phyloP scores from a whole-genome alignment of 2,888 invertebrate genomes.

The Chelonus formosanus region DNA sequence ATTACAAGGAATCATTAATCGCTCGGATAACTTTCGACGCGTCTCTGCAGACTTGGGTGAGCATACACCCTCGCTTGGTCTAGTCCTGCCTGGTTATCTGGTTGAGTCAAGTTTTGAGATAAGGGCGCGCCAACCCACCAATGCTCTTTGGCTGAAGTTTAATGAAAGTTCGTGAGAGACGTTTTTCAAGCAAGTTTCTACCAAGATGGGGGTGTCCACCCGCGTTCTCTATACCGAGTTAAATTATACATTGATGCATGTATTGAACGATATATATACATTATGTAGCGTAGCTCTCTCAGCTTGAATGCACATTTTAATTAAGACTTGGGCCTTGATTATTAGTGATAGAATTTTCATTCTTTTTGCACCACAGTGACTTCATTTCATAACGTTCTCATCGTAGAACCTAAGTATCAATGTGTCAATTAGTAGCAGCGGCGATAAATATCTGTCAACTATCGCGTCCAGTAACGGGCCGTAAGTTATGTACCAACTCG shows the following conservation, averaged over 20 bases:
- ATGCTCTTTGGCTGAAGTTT: conserved; percentile 42
- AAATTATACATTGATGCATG: too few relatives aligned
- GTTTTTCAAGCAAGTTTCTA: conserved; percentile 25
- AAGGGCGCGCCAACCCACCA: conserved; percentile 41
- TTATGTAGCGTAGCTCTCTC: too few relatives aligned
- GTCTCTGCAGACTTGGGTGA: conserved; percentile 24
- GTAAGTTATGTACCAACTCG: conserved; percentile 44
- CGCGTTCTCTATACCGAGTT: too few relatives aligned
- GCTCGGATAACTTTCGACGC: conserved; percentile 40
- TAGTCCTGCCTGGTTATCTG: conserved; percentile 46
- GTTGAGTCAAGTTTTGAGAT: conserved; percentile 54
- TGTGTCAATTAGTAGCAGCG: conserved; percentile 57
- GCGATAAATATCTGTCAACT: conserved; percentile 59
- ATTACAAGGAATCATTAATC: conserved; percentile 44
- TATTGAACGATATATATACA: too few relatives aligned
- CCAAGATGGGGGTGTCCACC: too few relatives aligned
- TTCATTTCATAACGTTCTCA: conserved; percentile 8
- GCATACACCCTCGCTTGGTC: conserved; percentile 15
- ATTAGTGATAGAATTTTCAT: too few relatives aligned
- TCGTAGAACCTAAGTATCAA: conserved; percentile 43
- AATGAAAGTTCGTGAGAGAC: conserved; percentile 49
- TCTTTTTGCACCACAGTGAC: too few relatives aligned
- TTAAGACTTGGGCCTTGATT: too few relatives aligned
- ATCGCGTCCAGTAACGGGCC: conserved; percentile 40
- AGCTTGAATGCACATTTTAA: too few relatives aligned